A percentile compares a stretch with the other conserved stretches of the same genome.
These are phyloP conservation scores for Potamilus streckersoni DNA, from an alignment of 1,140 invertebrate species.

Conservation along the genomic window DNA sequence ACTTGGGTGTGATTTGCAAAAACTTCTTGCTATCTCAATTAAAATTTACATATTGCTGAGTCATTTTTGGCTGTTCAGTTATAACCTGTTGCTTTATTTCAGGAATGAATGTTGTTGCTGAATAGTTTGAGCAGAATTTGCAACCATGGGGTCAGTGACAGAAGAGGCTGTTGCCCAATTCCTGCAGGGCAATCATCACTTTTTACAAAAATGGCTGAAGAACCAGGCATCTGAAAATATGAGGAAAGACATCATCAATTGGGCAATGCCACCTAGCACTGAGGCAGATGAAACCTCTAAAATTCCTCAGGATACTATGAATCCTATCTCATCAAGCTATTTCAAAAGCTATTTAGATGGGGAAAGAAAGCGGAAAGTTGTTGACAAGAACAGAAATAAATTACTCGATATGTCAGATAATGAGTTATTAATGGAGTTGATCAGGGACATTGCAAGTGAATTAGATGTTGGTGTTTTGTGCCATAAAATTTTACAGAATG, in stretches of 20 bases:
- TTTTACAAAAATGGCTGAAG: constrained; percentile 46
- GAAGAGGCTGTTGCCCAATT: constrained; percentile 43
- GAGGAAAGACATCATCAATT: constrained; percentile 36
- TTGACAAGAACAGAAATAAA: constrained; percentile 39
- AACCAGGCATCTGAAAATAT: constrained; percentile 45
- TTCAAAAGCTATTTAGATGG: constrained; percentile 62
- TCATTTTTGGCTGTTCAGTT: no score
- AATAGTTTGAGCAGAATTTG: no score
- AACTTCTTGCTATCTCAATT: no score
- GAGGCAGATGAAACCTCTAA: constrained; percentile 5
- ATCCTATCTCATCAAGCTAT: constrained; percentile 58
- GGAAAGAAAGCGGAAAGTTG: constrained; percentile 38
- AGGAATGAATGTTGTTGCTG: no score
- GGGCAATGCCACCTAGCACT: background rate
- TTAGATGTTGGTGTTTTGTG: constrained; percentile 91
- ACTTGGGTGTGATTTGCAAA: no score
- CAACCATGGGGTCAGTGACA: constrained; percentile 6
- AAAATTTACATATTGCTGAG: no score
- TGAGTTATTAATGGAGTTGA: constrained; percentile 94
- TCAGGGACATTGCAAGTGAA: constrained; percentile 97
- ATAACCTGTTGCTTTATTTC: no score
- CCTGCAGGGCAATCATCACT: constrained; percentile 44
- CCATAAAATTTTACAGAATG: constrained; percentile 97
- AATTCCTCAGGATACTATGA: constrained; percentile 35
- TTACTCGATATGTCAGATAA: constrained; percentile 84